Base-by-base conservation (phyloP, 2,113 vertebrate species). In the Amphiprion ocellaris region DNA sequence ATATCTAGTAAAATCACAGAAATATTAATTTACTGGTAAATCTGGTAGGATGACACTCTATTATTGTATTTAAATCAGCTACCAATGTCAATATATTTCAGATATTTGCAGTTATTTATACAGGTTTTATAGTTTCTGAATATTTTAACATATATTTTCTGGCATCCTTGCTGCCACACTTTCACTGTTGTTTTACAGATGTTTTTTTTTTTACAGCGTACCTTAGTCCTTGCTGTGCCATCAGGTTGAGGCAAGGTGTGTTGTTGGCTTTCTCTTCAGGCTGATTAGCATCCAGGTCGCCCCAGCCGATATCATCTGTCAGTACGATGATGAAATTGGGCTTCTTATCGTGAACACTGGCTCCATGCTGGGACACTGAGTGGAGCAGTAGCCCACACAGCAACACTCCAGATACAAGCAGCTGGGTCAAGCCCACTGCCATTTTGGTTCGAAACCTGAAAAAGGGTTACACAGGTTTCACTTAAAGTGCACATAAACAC, bases 301-400 rank as follows among this genome's bases (percentile, higher is more conserved):
- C 98, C 98, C 98, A 99, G 24, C 98, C 98, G 53, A 99, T 93
- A 68, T 99, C 98, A 83, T 99, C 98, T 0, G 97, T 97, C 87
- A 99, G 88, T 81, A 99, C 94, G 79, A 99, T 74, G 1, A 99
- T 95, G 60, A 99, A 97, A 88, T 97, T 99, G 8, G 97, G 97
- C 78, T 64, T 93, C 23, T 37, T 55, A 10, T 9, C 50, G 4
- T 52, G 17, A 15, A 12, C 47, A 0, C 2, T 0, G 15, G 3
- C 56, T 77, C 3, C 49, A 66, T 58, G 68, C 47, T 88, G 88
- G 65, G 65, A 77, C 69, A 72, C 24, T 1, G 64, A 67, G 69
- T 89, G 87, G 64, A 92, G 86, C 61, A 96, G 59, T 23, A 95
- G 79, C 26, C 91, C 94, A 73, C 89, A 94, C 2, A 83, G 64